Conservation (phyloP, 1,140 invertebrate genomes). For the Nymphalis io region DNA sequence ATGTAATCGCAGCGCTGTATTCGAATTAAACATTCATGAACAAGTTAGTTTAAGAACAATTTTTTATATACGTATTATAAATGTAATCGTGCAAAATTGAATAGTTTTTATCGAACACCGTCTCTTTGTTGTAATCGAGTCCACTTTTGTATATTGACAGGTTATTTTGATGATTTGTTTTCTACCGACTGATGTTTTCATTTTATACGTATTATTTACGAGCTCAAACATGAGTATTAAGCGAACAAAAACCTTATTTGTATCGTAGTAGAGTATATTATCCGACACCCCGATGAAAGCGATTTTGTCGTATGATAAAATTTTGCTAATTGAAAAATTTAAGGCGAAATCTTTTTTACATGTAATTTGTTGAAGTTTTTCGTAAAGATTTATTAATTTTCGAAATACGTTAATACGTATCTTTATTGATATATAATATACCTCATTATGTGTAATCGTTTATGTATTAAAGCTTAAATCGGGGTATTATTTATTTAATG, state of each 20-base stretch:
- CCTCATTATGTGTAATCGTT: constrained; percentile 12
- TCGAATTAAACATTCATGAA: constrained; percentile 44
- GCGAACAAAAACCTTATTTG: constrained; percentile 13
- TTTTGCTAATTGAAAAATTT: not conserved
- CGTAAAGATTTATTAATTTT: not conserved
- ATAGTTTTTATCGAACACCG: constrained; percentile 5
- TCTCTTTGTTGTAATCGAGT: not conserved
- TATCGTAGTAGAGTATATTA: constrained; percentile 11
- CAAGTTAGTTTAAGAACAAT: constrained; percentile 50
- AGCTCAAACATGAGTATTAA: constrained; percentile 24
- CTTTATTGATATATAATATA: constrained; percentile 12
- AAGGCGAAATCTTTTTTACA: not conserved
- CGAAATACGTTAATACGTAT: constrained; percentile 8
- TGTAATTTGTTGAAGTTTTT: not conserved
- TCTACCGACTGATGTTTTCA: constrained; percentile 23
- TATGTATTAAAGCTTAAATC: constrained; percentile 6
- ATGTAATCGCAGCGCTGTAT: not conserved
- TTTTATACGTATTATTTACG: constrained; percentile 16
- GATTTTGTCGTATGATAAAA: not conserved
- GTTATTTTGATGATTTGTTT: constrained; percentile 4
- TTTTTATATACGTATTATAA: constrained; percentile 40
- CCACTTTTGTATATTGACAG: constrained; percentile 17
- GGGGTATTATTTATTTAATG: constrained; percentile 16
- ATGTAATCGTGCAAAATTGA: constrained; percentile 10
- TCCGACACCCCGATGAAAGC: constrained; percentile 10